Base-by-base conservation (phyloP, 2,113 vertebrate genomes). In the Tachysurus vachellii region DNA sequence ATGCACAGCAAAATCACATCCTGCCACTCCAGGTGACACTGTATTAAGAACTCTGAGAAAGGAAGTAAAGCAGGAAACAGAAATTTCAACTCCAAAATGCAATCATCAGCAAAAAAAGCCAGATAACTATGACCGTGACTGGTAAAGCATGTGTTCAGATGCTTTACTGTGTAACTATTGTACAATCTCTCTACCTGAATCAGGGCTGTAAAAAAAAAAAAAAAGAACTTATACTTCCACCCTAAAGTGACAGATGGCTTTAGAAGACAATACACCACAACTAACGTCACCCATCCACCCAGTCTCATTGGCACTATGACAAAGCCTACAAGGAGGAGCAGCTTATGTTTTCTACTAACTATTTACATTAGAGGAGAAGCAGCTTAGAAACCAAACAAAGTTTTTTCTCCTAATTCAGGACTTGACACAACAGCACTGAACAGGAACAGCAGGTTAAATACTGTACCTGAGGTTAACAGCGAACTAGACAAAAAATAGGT, bases 61-160 rank as follows among this genome's bases (percentile, higher is more conserved):
- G 89, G 82, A 87, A 85, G 56, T 83, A 28, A n/a, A 31, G 28
- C 84, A 89, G 76, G 85, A 89, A 87, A 53, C 36, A 71, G 68
- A 82, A 28, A 84, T 85, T 61, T 88, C 57, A 85, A 77, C 86
- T 26, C 77, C 0, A 50, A 88, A 88, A 85, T 70, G 47, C 71
- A 61, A 90, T 85, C 57, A 83, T 61, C 84, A 81, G 73, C 28
- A 89, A 19, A 87, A 77, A 73, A 90, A 19, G 86, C 73, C 42
- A 75, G 10, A 57, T 68, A 16, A 8, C 31, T 1, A 53, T 73
- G 11, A 12, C 21, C 23, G 54, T 59, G 56, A n/a, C 17, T 56
- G 10, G 42, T 77, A 56, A 89, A 80, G 77, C 13, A 44, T 31
- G 79, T 26, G 26, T 59, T 84, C 8, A 81, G 21, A 81, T 7